Conservation (phyloP, 2,797 vertebrate species). For the Macrochelys suwanniensis region DNA sequence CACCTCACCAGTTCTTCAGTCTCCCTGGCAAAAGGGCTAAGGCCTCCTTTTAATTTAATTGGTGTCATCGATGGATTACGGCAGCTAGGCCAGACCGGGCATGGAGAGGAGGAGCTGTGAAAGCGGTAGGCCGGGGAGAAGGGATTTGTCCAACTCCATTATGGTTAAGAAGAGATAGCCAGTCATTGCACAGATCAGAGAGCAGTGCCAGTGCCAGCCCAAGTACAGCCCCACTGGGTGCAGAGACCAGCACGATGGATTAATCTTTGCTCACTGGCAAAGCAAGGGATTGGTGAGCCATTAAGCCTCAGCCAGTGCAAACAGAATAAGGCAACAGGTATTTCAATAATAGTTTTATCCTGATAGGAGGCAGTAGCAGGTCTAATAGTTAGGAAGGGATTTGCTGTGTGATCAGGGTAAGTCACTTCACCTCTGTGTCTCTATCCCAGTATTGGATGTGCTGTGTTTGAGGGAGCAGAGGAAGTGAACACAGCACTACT, state of each 20-base stretch:
- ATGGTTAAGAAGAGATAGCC: too few relatives aligned
- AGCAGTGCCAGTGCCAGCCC: too few relatives aligned
- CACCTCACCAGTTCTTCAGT: background rate
- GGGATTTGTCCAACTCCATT: too few relatives aligned
- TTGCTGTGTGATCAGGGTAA: background rate
- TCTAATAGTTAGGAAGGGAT: background rate
- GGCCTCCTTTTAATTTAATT: too few relatives aligned
- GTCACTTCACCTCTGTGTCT: background rate
- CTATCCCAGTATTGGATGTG: background rate
- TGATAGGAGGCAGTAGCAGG: background rate
- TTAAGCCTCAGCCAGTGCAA: background rate
- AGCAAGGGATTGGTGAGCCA: background rate
- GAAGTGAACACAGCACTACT: background rate
- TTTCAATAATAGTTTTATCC: background rate
- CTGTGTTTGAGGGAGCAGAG: background rate
- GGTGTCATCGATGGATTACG: too few relatives aligned
- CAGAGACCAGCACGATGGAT: background rate
- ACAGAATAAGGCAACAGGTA: background rate
- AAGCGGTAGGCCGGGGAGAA: too few relatives aligned
- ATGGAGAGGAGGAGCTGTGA: too few relatives aligned
- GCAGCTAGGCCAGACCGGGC: too few relatives aligned
- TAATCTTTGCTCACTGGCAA: background rate
- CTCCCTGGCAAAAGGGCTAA: background rate
- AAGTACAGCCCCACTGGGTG: too few relatives aligned
- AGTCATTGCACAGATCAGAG: too few relatives aligned